Base-by-base conservation (phyloP, 2,797 vertebrate species). In the Danio tinwini region DNA sequence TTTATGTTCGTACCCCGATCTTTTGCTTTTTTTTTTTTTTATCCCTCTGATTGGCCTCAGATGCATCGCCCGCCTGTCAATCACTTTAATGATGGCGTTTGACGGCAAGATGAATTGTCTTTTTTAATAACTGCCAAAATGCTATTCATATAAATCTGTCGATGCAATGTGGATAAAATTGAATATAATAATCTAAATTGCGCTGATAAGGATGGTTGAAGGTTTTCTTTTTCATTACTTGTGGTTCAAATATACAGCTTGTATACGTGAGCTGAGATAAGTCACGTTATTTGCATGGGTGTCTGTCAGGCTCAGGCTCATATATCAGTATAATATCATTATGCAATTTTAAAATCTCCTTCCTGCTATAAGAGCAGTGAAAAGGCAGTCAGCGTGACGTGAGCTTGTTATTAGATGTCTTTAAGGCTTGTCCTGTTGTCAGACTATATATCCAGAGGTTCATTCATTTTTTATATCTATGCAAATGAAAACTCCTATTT, bases 81-180 rank as follows among this genome's bases (percentile, higher is more conserved):
- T 94, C 94, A 94, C 92, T 92, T 93, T 94, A 95, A 94, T 93
- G 92, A 93, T 92, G 88, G 91, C 91, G 93, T 93, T 93, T 93
- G 90, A 90, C 90, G 90, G 91, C 82, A 90, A 94, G 93, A 94
- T 92, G 91, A 93, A 93, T 92, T 93, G 92, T 93, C 91, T 93
- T 92, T 92, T 88, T 86, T 93, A 91, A 91, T 94, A 91, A 94
- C 93, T 92, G 91, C 85, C 67, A 50, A 87, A 85, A 87, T 76
- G 82, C 82, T 91, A 89, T 93, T 93, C 90, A 90, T 93, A 91
- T 90, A 87, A 91, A 92, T 89, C 89, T 88, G 86, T 86, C 89
- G 87, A 90, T 92, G 88, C 89, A 86, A 88, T 86, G 88, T 91
- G 89, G 92, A 92, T 93, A 92, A 92, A 91, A 90, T 87, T 76